A percentile compares a stretch with the other conserved stretches of the same genome.
Evolutionary conservation across 2,797 vertebrate species (phyloP).

Genomic region (Sebastes umbrosus): DNA sequence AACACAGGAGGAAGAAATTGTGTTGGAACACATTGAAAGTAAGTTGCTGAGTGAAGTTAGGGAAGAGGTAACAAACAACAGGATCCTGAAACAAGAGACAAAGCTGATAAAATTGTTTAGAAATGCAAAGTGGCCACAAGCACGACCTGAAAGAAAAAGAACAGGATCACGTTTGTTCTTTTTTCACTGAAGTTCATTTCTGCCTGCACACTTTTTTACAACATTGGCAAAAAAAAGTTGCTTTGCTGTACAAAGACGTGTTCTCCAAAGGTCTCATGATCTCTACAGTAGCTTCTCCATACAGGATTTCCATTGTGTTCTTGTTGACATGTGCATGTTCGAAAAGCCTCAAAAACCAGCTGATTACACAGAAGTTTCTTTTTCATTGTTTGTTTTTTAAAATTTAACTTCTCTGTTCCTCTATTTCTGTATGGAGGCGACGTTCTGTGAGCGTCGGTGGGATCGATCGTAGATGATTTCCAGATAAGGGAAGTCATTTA

Average conservation of each 20-base stretch:
- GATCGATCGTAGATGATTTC: not conserved
- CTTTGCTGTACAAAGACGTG: not conserved
- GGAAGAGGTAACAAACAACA: not conserved
- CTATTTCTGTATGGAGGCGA: not conserved
- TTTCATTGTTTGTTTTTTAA: not conserved
- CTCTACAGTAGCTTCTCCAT: not conserved
- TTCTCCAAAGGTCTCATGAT: not conserved
- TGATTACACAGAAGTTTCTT: too few relatives aligned
- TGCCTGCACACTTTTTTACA: not conserved
- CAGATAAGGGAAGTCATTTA: not conserved
- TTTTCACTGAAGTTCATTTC: not conserved
- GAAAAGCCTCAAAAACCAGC: not conserved
- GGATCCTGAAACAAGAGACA: not conserved
- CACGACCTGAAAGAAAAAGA: not conserved
- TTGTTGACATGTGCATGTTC: not conserved
- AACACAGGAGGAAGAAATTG: not conserved
- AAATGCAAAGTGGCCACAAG: not conserved
- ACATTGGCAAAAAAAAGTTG: not conserved
- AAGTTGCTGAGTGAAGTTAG: not conserved
- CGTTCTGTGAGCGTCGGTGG: not conserved
- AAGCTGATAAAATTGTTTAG: not conserved
- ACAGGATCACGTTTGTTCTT: not conserved
- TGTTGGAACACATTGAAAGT: not conserved
- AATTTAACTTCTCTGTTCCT: not conserved
- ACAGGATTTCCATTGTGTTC: not conserved